Percentiles rank a stretch among this genome's conserved stretches.
phyloP scores from a whole-genome alignment of 1,140 invertebrate genomes.

The Lasioglossum albipes region DNA sequence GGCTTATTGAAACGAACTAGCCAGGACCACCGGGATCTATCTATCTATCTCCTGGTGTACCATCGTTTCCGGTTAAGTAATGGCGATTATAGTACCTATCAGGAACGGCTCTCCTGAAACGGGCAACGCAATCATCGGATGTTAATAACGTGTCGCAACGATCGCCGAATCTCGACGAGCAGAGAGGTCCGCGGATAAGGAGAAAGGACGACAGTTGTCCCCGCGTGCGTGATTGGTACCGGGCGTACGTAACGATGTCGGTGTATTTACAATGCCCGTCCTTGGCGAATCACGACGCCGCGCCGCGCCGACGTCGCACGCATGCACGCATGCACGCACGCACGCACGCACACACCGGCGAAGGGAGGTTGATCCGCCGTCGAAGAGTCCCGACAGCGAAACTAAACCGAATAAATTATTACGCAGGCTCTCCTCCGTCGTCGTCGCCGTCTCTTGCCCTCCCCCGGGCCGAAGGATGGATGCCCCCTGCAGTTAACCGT shows the following conservation, averaged over 20 bases:
- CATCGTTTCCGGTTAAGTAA: not conserved
- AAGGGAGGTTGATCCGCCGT: slow-evolving; percentile 51
- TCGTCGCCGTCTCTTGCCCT: slow-evolving; percentile 15
- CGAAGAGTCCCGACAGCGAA: slow-evolving; percentile 67
- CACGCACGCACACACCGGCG: not conserved
- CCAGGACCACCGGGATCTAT: too few relatives aligned
- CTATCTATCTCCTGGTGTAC: too few relatives aligned
- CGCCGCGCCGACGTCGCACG: slow-evolving; percentile 3
- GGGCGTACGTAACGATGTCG: slow-evolving; percentile 21
- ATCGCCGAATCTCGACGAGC: not conserved
- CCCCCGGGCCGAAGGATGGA: slow-evolving; percentile 22
- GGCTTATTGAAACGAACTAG: not conserved
- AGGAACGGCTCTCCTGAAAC: not conserved
- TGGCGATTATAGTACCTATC: not conserved
- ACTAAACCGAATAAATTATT: slow-evolving; percentile 78
- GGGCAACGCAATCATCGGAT: not conserved
- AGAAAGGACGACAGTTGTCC: not conserved
- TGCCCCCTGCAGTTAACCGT: slow-evolving; percentile 61
- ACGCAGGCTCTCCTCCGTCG: slow-evolving; percentile 53
- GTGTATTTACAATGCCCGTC: slow-evolving; percentile 32
- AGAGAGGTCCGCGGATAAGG: not conserved
- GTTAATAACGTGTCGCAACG: not conserved
- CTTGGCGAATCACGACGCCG: slow-evolving; percentile 42
- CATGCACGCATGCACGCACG: not conserved
- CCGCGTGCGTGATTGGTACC: slow-evolving; percentile 17